Evolutionary conservation across 2,113 vertebrate species (phyloP), one percentile per base, ranked within the genome.

Genomic region (Nannospalax galili): DNA sequence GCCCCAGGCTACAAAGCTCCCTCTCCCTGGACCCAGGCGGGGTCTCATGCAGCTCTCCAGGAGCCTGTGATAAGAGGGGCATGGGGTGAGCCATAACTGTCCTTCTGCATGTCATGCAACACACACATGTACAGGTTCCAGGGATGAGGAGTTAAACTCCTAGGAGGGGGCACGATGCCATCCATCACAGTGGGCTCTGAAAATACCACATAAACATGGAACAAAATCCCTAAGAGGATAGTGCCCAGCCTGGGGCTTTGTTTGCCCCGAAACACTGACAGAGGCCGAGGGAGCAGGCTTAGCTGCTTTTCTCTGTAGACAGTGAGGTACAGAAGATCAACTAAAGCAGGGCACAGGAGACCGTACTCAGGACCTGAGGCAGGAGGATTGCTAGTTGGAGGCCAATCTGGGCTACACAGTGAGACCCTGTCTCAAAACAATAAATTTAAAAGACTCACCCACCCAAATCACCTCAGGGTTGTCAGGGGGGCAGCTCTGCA

Each of bases 21-120:
- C 56, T 65, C 32, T 26, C 7, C 11, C 11, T 3, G 0, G 14
- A 45, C 26, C 74, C 79, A 22, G 58, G 9, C 30, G 28, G 2
- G 5, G 0, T 19, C 7, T n/a, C n/a, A n/a, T n/a, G 16, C 40
- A 0, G 52, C 37, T 26, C 0, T 52, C 37, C 20, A 10, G 74
- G 69, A 70, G n/a, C 16, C 14, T 0, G 19, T 0, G 16, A 37
- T 1, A 7, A 1, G 62, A 28, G 1, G 4, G 5, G 8, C 48
- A 48, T 2, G 0, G n/a, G 40, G 19, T 12, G 22, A 12, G 4
- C 35, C 30, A 42, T 42, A 69, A 15, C 8, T 3, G 0, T 12
- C 45, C 35, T 84, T 11, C 48, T 22, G 12, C 30, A 56, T 35
- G 48, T 35, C 75, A 52, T 52, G 48, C 11, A 52, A 52, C 48